Evolutionary conservation across 1,140 invertebrate genomes (phyloP), one percentile per base, ranked within the genome.

Genomic region (Ganaspis sp.): DNA sequence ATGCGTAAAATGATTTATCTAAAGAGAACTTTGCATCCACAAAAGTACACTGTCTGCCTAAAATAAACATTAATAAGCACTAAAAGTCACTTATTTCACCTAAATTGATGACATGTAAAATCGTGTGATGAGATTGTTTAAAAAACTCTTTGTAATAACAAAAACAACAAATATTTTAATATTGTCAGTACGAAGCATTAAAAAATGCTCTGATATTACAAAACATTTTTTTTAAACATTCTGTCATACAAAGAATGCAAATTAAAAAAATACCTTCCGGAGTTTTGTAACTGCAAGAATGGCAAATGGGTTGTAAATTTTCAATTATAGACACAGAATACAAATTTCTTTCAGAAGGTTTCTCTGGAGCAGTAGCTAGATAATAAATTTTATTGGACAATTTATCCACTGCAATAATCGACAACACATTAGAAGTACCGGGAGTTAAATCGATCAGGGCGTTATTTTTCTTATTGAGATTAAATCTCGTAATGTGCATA

Each of bases 11-110:
- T 0, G 93, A 92, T 9, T 90, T 92, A 19, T 92, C 91, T 11
- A 88, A 89, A 73, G 95, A 96, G 76, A 97, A 94, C 4, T 90
- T 90, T 0, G 92, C 94, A n/a, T 93, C 92, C 72, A 94, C 92
- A 86, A 93, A 94, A 73, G 94, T 87, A 84, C 94, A 95, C 4
- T 87, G 82, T 12, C 90, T 91, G 2, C 90, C 92, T 89, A 80
- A 1, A 76, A 75, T 11, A n/a, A n/a, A n/a, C n/a, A n/a, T n/a
- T n/a, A n/a, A n/a, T n/a, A n/a, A n/a, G n/a, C n/a, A n/a, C n/a
- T n/a, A n/a, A n/a, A n/a, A n/a, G n/a, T n/a, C n/a, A n/a, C n/a
- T n/a, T n/a, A n/a, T n/a, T n/a, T n/a, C n/a, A n/a, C n/a, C n/a
- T n/a, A n/a, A n/a, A n/a, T n/a, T n/a, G n/a, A n/a, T n/a, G n/a